Evolutionary conservation across 2,113 vertebrate genomes (phyloP).

Genomic region (Anas platyrhynchos): DNA sequence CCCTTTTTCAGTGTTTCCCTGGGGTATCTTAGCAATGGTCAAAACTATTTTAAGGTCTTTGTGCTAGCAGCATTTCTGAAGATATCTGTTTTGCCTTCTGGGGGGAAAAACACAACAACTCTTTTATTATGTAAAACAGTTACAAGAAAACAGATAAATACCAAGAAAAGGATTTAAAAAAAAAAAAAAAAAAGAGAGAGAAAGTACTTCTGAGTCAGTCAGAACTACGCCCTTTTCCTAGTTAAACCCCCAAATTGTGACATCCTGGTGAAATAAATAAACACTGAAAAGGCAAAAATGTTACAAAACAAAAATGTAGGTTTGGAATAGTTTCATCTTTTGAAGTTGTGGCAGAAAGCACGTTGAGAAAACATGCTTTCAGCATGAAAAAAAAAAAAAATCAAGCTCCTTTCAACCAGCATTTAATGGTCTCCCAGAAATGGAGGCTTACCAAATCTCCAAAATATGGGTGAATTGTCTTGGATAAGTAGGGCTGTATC

Average conservation of each 20-base stretch:
- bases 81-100: neutral
- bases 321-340: neutral
- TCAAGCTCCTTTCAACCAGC: neutral
- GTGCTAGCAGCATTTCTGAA: neutral
- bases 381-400: too few relatives aligned
- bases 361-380: neutral
- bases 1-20: neutral
- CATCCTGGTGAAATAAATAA: neutral
- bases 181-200: neutral
- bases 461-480: neutral
- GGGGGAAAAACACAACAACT: neutral
- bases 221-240: neutral
- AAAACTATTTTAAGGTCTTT: constrained; percentile 18
- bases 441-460: neutral
- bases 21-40: neutral
- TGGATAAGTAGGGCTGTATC: neutral
- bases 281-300: neutral
- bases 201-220: neutral
- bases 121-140: constrained; percentile 29
- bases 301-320: neutral
- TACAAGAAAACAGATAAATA: neutral
- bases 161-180: neutral
- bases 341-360: neutral
- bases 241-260: neutral
- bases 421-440: neutral